Evolutionary conservation across 2,888 invertebrate species (phyloP), one percentile per base, ranked within the genome.

Genomic region (Cephus rjabovi): DNA sequence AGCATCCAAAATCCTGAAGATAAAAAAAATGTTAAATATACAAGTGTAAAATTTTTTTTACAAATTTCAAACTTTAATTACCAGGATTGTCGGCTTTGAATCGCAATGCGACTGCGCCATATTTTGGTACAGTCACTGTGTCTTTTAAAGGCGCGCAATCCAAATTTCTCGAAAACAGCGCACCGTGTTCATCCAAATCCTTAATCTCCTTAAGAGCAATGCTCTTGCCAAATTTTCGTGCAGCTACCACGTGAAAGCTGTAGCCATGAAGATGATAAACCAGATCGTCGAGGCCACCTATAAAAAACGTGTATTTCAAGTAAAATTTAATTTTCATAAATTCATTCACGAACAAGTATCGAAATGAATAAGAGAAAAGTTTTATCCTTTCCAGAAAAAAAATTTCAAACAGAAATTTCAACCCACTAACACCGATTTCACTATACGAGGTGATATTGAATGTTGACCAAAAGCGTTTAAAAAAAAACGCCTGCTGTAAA

Each of bases 221-320:
- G 73, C 93, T 92, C 35, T 88, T 91, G 74, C 93, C 92, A 84
- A 95, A 94, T 81, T 93, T 92, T 75, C 92, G 92, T 1, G 94
- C 91, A 3, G 94, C 95, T 30, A 95, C 94, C 23, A 96, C 93
- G 87, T 94, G 94, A 90, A 96, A 96, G 85, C 94, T 94, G 92
- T 96, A 94, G 34, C 96, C 96, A 87, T 96, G 96, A 1, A 96
- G 92, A 87, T 96, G 96, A 89, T 96, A 95, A 71, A 96, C 94
- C 89, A 96, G 94, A 84, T 93, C 93, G 11, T 94, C 94, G 1
- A 94, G 93, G 11, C 94, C 94, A 81, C 94, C 95, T 95, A 92
- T 95, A 92, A 1, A 90, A 34, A 23, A 71, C 12, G 12, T 75
- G 40, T 56, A 56, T 23, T 56, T 23, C 56, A 23, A 9, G 56